Evolutionary conservation across 2,888 invertebrate species (phyloP).

Genomic region (Congeria kusceri): DNA sequence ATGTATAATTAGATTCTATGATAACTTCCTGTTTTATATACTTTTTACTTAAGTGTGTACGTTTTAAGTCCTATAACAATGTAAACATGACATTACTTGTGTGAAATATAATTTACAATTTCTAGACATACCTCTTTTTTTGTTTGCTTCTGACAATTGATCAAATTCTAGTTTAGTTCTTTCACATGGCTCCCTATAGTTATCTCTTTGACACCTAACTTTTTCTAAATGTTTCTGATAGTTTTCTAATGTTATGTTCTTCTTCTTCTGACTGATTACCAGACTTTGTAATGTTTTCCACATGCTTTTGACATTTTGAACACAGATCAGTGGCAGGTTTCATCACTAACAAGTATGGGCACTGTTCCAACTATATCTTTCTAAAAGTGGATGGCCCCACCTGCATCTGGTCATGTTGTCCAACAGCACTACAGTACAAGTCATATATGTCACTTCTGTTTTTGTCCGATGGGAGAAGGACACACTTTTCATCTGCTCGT

Average conservation of each 20-base stretch:
- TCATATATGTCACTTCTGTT: no score
- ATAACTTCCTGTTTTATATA: no score
- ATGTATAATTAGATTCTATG: no score
- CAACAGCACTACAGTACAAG: no score
- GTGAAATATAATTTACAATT: neutral
- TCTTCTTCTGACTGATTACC: constrained; percentile 35
- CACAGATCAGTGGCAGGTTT: constrained; percentile 45
- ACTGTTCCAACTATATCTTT: constrained; percentile 31
- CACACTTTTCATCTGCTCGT: no score
- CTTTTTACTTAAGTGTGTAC: no score
- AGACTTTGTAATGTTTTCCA: constrained; percentile 19
- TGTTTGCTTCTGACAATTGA: neutral
- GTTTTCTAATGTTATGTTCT: constrained; percentile 10
- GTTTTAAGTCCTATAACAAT: no score
- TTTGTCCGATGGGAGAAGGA: no score
- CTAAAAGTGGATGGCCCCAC: constrained; percentile 3
- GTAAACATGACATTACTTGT: no score
- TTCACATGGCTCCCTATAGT: constrained; percentile 16
- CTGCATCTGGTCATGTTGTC: no score
- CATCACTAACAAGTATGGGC: constrained; percentile 31
- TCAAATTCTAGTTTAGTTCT: neutral
- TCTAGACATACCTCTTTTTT: neutral
- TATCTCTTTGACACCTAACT: constrained; percentile 25
- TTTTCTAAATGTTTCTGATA: constrained; percentile 28
- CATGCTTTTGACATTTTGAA: constrained; percentile 48